Percentiles rank a stretch among this genome's conserved stretches.
Evolutionary conservation across 2,888 invertebrate genomes (phyloP).

Genomic region (Acrobasis suavella): DNA sequence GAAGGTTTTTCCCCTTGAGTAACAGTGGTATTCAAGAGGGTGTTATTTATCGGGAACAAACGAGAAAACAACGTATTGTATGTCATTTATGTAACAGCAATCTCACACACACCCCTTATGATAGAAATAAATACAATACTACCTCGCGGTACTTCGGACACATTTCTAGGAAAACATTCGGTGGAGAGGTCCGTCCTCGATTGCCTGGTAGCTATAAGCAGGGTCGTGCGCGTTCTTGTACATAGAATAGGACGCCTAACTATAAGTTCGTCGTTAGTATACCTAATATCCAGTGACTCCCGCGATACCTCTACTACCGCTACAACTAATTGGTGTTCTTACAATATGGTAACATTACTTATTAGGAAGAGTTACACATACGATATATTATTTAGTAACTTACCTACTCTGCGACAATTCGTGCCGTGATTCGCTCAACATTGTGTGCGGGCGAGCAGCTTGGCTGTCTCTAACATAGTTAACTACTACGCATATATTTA

Average conservation of each 20-base stretch:
- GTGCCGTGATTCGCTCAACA: constrained; percentile 8
- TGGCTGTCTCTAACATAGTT: not conserved
- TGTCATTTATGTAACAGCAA: no score
- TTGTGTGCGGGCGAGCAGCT: constrained; percentile 33
- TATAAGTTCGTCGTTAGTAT: constrained; percentile 43
- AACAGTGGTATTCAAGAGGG: no score
- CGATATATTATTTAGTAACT: constrained; percentile 12
- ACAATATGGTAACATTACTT: constrained; percentile 53
- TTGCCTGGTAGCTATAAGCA: not conserved
- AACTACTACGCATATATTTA: not conserved
- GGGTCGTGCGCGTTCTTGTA: constrained; percentile 15
- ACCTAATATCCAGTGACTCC: constrained; percentile 29
- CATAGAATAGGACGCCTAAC: constrained; percentile 34
- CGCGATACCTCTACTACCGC: constrained; percentile 15
- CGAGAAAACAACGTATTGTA: no score
- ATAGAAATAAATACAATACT: no score
- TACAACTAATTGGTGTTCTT: constrained; percentile 70
- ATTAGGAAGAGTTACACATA: constrained; percentile 21
- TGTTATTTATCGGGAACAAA: no score
- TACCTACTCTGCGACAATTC: constrained; percentile 16
- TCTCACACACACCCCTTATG: no score
- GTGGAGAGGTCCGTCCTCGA: not conserved
- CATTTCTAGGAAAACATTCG: no score
- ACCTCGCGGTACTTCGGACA: no score
- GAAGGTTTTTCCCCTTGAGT: no score